A percentile compares a stretch with the other conserved stretches of the same genome.
Conservation (phyloP, 2,113 vertebrate species). For the Potamarius usumacintae region DNA sequence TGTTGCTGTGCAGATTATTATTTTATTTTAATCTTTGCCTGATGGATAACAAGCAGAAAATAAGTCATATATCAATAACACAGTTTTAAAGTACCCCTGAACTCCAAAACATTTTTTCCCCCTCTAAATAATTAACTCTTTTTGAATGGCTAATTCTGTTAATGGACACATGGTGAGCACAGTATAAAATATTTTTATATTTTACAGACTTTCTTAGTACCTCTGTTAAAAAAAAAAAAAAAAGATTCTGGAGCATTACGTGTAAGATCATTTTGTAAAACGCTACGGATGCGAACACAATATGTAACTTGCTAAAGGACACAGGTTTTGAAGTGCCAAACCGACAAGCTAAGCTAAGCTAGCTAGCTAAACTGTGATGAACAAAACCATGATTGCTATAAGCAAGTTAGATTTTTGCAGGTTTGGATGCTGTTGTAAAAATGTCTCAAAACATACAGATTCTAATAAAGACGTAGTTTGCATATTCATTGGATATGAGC, state of each 20-base stretch:
- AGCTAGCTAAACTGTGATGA: not conserved
- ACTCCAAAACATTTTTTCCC: not conserved
- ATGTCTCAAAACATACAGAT: too few relatives aligned
- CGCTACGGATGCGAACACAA: not conserved
- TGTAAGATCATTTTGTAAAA: not conserved
- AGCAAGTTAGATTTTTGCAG: too few relatives aligned
- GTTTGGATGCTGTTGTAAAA: too few relatives aligned
- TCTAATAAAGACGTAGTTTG: too few relatives aligned
- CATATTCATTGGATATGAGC: too few relatives aligned
- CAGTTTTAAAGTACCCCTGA: not conserved
- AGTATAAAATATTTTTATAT: not conserved
- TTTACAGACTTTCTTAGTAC: not conserved
- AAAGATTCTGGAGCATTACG: not conserved
- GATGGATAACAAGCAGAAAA: constrained; percentile 12
- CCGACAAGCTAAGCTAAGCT: not conserved
- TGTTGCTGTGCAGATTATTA: constrained; percentile 4
- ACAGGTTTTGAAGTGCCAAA: too few relatives aligned
- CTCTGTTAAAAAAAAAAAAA: not conserved
- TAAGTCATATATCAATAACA: not conserved
- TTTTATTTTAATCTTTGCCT: constrained; percentile 1
- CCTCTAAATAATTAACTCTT: not conserved
- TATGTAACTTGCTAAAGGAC: not conserved
- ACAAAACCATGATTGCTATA: not conserved
- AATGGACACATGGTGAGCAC: not conserved
- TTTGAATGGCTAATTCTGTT: not conserved